Percentiles rank a stretch among this genome's conserved stretches.
These are phyloP conservation scores for Orchesella cincta DNA, from an alignment of 1,140 invertebrate species.

Conservation along the genomic window DNA sequence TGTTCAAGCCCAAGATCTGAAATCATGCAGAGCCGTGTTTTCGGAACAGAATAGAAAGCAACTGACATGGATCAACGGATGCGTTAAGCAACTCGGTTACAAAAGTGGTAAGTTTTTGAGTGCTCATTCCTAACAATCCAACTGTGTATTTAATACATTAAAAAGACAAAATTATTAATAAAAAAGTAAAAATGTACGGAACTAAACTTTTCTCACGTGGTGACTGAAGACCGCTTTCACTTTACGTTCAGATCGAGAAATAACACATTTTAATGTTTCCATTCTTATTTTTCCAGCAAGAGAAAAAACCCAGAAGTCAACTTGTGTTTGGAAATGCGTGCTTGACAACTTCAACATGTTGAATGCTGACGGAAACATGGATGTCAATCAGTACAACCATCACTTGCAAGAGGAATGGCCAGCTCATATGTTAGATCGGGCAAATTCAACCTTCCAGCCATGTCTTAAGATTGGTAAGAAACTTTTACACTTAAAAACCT, in stretches of 20 bases:
- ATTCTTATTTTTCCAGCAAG: too few relatives aligned
- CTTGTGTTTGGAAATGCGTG: slow-evolving; percentile 17
- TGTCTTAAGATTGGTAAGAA: background rate
- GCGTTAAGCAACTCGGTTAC: slow-evolving; percentile 16
- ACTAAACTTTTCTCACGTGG: too few relatives aligned
- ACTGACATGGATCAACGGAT: background rate
- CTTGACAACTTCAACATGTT: background rate
- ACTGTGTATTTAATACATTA: too few relatives aligned
- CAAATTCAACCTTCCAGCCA: background rate
- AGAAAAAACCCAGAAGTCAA: slow-evolving; percentile 17
- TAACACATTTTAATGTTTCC: too few relatives aligned
- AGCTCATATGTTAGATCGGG: background rate
- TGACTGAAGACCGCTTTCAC: too few relatives aligned
- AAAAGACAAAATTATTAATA: too few relatives aligned
- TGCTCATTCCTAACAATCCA: too few relatives aligned
- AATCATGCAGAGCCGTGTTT: background rate
- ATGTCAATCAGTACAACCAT: background rate
- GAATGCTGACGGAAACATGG: background rate
- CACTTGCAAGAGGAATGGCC: background rate
- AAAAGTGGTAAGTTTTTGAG: too few relatives aligned
- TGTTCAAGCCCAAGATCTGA: background rate
- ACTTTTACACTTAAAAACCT: too few relatives aligned
- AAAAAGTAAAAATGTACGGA: too few relatives aligned
- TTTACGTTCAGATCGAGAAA: too few relatives aligned
- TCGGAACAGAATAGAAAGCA: background rate